Base-by-base conservation (phyloP, 2,888 invertebrate genomes). In the Cephus pulcher region DNA sequence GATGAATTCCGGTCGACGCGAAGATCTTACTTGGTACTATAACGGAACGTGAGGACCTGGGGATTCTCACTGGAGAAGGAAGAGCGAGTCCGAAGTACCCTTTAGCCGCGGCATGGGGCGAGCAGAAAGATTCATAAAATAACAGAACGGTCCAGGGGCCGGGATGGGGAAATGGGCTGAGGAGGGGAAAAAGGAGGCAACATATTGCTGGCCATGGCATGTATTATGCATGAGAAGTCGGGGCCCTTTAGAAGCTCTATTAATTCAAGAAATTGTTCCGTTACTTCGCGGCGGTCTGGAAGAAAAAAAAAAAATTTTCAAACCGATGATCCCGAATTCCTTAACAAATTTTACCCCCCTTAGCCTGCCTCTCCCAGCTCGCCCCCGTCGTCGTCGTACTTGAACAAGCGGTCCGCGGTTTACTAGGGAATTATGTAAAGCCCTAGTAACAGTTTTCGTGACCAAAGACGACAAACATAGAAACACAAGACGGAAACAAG, bases 181-280 rank as follows among this genome's bases (percentile, higher is more conserved):
- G 56, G 9, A 56, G 23, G 23, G 56, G 32, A 30, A 34, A 34
- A 34, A 70, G 35, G 81, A 84, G 83, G 84, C 87, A 87, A 90
- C 90, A 90, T 90, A 90, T 90, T 90, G 90, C 89, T 81, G 86
- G 86, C 81, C 86, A 86, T 85, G 85, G 82, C 82, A 90, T 90
- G 90, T 84, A 89, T 90, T 90, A 90, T 90, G 89, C 89, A 90
- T 90, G 89, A 90, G 84, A 84, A 84, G 82, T 81, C 84, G 82
- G 84, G 83, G 82, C 81, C 80, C 78, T 80, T 75, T 75, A 78
- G 80, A 82, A 79, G 82, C 85, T 88, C 88, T 89, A 89, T 89
- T 89, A 89, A 89, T 89, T 87, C 86, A 83, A 85, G 87, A 88
- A 87, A 89, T 85, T 84, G 84, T 84, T 83, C 83, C 80, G 81